Percentiles rank a stretch among this genome's conserved stretches.
These are phyloP conservation scores for Steinernema carpocapsae DNA, from an alignment of 2,888 invertebrate genomes.

Conservation along the genomic window DNA sequence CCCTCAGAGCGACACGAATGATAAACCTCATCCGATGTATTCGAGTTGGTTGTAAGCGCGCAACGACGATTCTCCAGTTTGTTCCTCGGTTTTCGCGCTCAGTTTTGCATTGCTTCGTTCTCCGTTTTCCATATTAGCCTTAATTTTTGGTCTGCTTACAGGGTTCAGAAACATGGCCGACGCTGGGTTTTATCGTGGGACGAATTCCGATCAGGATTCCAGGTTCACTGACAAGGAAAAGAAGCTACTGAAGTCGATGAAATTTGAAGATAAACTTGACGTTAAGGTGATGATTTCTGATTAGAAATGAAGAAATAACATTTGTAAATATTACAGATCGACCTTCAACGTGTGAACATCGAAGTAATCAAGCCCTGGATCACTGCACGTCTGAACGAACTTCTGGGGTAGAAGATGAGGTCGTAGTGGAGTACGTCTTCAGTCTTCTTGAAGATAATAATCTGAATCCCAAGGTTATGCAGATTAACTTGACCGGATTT, in stretches of 20 bases:
- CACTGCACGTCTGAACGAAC: slow-evolving; percentile 90
- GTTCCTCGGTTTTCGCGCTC: too few species aligned
- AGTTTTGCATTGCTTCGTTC: too few species aligned
- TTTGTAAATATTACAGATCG: slow-evolving; percentile 82
- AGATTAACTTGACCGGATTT: slow-evolving; percentile 99
- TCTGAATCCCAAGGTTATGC: slow-evolving; percentile 76
- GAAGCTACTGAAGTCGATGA: slow-evolving; percentile 97
- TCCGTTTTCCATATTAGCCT: too few species aligned
- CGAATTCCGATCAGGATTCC: slow-evolving; percentile 97
- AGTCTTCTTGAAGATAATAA: slow-evolving; percentile 90
- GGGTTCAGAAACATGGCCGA: slow-evolving; percentile 45
- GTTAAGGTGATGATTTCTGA: slow-evolving; percentile 78
- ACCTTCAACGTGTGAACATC: slow-evolving; percentile 96
- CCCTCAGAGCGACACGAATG: too few species aligned
- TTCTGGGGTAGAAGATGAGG: slow-evolving; percentile 97
- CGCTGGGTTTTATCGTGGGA: slow-evolving; percentile 75
- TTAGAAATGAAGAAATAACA: slow-evolving; percentile 35
- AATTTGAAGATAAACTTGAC: slow-evolving; percentile 89
- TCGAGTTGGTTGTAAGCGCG: too few species aligned
- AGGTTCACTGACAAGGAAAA: slow-evolving; percentile 99
- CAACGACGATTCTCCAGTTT: too few species aligned
- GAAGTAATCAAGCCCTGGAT: slow-evolving; percentile 99
- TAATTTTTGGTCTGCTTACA: too few species aligned
- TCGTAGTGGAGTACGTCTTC: slow-evolving; percentile 96
- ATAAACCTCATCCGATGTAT: too few species aligned